Conservation (phyloP, 2,113 vertebrate genomes). For the Oryctolagus cuniculus region mOryCun1.1 NC_091440.1:16863001-16863500, state of each 20-base stretch:
- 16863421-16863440: conserved; percentile 25
- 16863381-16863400: neutral
- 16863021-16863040: neutral
- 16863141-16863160: neutral
- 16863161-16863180: neutral
- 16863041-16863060: neutral
- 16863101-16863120: conserved; percentile 19
- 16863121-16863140: neutral
- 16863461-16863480: conserved; percentile 49
- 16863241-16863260: conserved; percentile 23
- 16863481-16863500: conserved; percentile 43
- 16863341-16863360: conserved; percentile 20
- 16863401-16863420: too few relatives aligned
- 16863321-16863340: conserved; percentile 17
- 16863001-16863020: fast-evolving
- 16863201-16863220: neutral
- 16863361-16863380: neutral
- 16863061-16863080: neutral
- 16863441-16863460: neutral
- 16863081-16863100: neutral
- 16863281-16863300: conserved; percentile 31
- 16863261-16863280: conserved; percentile 11
- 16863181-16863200: neutral
- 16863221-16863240: neutral
- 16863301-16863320: neutral